A percentile compares a stretch with the other conserved stretches of the same genome.
These are phyloP conservation scores for Tetropium fuscum DNA, from an alignment of 2,888 invertebrate genomes.

Conservation along the genomic window DNA sequence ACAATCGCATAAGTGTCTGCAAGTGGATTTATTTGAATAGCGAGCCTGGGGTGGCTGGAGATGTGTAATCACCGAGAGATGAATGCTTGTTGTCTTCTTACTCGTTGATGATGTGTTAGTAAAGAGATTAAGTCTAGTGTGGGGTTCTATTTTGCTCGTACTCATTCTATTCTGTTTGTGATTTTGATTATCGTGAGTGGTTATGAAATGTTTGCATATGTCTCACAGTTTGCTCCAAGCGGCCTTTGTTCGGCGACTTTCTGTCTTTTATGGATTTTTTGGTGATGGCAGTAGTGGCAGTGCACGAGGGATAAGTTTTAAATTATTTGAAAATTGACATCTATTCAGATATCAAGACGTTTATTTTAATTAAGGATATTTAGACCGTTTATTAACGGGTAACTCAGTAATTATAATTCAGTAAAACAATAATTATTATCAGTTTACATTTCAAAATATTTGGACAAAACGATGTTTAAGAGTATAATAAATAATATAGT, in stretches of 20 bases:
- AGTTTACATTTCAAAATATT: too few relatives aligned
- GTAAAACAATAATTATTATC: too few relatives aligned
- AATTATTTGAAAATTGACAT: too few relatives aligned
- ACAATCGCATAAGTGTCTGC: conserved; percentile 57
- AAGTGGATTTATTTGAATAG: conserved; percentile 61
- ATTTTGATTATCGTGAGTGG: conserved; percentile 57
- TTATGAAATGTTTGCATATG: conserved; percentile 38
- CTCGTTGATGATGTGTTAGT: conserved; percentile 60
- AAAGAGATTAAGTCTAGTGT: conserved; percentile 57
- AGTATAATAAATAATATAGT: too few relatives aligned
- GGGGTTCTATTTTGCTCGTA: conserved; percentile 47
- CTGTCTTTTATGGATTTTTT: conserved; percentile 13
- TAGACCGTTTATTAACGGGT: too few relatives aligned
- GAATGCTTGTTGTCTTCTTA: conserved; percentile 61
- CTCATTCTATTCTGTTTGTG: conserved; percentile 45
- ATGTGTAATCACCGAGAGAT: conserved; percentile 57
- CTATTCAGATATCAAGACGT: too few relatives aligned
- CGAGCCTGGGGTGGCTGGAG: conserved; percentile 53
- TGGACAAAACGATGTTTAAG: too few relatives aligned
- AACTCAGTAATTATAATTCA: too few relatives aligned
- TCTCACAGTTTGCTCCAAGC: conserved; percentile 2
- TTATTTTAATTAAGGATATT: too few relatives aligned
- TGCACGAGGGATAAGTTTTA: too few relatives aligned
- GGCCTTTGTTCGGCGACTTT: conserved; percentile 18
- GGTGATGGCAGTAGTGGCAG: not conserved